These are phyloP conservation scores for Pelvicachromis taeniatus DNA, from an alignment of 2,113 vertebrate species.

Conservation along the genomic window DNA sequence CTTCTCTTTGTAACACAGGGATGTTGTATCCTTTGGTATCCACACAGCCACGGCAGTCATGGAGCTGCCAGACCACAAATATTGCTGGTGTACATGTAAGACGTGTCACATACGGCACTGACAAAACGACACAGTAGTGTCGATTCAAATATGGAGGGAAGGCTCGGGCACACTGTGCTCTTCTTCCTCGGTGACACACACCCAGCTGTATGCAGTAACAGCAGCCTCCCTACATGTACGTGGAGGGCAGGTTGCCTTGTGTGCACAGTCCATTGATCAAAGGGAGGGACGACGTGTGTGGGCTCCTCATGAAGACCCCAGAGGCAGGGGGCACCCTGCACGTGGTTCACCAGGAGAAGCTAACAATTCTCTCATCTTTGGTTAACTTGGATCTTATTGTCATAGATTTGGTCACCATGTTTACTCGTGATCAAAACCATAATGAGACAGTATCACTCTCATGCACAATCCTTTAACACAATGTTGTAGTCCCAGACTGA, in stretches of 20 bases:
- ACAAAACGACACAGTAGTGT: slow-evolving; percentile 9
- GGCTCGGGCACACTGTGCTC: neutral
- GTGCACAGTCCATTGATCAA: neutral
- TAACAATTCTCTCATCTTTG: neutral
- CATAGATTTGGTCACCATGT: neutral
- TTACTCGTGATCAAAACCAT: neutral
- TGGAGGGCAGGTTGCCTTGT: neutral
- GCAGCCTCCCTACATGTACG: neutral
- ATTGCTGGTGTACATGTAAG: slow-evolving; percentile 58
- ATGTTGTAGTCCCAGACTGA: neutral
- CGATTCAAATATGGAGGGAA: neutral
- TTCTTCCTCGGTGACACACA: slow-evolving; percentile 1
- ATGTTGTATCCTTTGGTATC: slow-evolving; percentile 21
- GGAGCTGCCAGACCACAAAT: slow-evolving; percentile 25
- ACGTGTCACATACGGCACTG: slow-evolving; percentile 29
- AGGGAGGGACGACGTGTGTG: neutral
- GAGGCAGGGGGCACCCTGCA: neutral
- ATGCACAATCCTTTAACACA: neutral
- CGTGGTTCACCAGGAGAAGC: neutral
- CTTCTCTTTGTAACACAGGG: slow-evolving; percentile 47
- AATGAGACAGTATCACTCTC: neutral
- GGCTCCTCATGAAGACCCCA: neutral
- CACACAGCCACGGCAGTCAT: slow-evolving; percentile 15
- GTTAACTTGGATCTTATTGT: neutral
- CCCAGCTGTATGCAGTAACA: slow-evolving; percentile 19